Conservation (phyloP, 2,888 invertebrate species). For the Acholoe squamosa region DNA sequence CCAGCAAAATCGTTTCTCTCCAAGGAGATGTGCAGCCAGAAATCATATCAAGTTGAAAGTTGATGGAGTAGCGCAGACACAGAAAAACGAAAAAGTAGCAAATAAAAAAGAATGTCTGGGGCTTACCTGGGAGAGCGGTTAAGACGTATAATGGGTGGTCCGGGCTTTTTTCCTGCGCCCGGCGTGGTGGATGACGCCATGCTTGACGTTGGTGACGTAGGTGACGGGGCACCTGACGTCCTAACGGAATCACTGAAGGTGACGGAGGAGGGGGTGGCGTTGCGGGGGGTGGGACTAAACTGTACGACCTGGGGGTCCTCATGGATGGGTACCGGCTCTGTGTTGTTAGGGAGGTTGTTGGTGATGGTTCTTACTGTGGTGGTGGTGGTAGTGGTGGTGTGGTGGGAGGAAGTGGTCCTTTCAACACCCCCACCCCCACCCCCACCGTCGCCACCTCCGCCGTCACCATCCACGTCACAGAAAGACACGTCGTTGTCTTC, state of each 20-base stretch:
- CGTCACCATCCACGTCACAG: neutral
- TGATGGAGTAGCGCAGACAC: too few relatives aligned
- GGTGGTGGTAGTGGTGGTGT: constrained; percentile 2
- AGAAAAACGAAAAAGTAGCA: too few relatives aligned
- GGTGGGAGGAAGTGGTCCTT: neutral
- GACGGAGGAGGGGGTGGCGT: constrained; percentile 32
- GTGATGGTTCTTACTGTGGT: constrained; percentile 26
- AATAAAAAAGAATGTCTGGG: neutral
- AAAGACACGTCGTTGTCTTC: neutral
- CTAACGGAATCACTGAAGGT: neutral
- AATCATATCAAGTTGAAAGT: too few relatives aligned
- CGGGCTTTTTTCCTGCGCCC: constrained; percentile 35
- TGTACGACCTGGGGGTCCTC: neutral
- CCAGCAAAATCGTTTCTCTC: too few relatives aligned
- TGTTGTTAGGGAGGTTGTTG: neutral
- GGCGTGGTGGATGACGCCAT: constrained; percentile 29
- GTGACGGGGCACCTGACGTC: constrained; percentile 37
- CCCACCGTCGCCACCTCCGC: neutral
- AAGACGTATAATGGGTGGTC: constrained; percentile 58
- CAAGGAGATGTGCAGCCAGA: too few relatives aligned
- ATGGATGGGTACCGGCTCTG: neutral
- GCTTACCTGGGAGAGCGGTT: constrained; percentile 61
- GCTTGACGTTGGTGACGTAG: constrained; percentile 56
- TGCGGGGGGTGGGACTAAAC: neutral
- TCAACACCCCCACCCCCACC: neutral